phyloP scores from a whole-genome alignment of 1,140 invertebrate species.

The Zaprionus camerounensis region DNA sequence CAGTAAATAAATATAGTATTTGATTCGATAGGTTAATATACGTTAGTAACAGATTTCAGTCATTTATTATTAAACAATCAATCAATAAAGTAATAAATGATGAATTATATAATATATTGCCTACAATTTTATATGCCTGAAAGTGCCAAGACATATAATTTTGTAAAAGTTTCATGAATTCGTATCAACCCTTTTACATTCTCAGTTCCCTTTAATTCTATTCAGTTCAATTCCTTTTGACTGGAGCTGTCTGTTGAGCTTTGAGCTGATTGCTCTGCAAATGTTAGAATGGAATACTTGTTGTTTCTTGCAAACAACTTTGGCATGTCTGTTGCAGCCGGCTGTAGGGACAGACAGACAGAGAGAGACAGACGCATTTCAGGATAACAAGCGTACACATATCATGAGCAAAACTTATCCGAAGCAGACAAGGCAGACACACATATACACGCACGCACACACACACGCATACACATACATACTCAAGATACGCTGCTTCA shows the following conservation, averaged over 20 bases:
- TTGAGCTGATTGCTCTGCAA: neutral
- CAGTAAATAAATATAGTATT: no score
- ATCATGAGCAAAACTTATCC: constrained; percentile 21
- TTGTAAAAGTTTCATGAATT: neutral
- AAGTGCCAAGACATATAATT: no score
- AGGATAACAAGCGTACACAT: constrained; percentile 34
- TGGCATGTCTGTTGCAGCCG: constrained; percentile 8
- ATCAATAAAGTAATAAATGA: neutral
- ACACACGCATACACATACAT: constrained; percentile 8
- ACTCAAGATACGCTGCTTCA: constrained; percentile 45
- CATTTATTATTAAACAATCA: neutral
- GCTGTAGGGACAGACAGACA: neutral
- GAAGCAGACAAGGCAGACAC: constrained; percentile 15
- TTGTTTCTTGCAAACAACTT: constrained; percentile 22
- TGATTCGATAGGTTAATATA: no score
- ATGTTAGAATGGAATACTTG: neutral
- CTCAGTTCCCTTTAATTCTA: neutral
- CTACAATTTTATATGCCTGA: no score
- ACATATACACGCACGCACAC: neutral
- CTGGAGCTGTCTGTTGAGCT: neutral
- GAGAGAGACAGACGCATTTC: constrained; percentile 6
- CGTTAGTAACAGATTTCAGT: no score
- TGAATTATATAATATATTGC: neutral
- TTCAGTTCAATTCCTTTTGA: neutral
- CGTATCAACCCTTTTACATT: neutral